Evolutionary conservation across 2,888 invertebrate genomes (phyloP).

Genomic region (Pterostichus niger): DNA sequence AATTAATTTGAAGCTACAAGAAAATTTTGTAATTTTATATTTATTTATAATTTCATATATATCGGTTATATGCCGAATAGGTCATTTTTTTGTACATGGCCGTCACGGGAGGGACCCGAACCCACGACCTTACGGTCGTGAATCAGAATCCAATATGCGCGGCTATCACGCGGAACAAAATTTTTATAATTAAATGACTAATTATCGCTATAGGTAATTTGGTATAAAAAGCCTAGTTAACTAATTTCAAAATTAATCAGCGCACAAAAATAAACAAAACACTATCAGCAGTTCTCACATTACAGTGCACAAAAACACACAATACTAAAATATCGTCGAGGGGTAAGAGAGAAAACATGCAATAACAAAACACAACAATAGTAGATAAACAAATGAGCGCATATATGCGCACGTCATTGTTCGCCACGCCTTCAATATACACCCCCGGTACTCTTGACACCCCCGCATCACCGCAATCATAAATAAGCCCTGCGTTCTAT

Average conservation of each 20-base stretch:
- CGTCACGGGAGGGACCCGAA: no score
- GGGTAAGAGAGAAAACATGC: slow-evolving; percentile 67
- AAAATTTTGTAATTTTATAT: no score
- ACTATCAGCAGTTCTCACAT: slow-evolving; percentile 60
- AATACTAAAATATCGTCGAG: slow-evolving; percentile 32
- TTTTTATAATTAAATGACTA: no score
- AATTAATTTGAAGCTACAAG: no score
- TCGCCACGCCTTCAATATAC: slow-evolving; percentile 47
- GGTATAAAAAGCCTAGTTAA: slow-evolving; percentile 19
- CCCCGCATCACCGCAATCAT: slow-evolving; percentile 17
- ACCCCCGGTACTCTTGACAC: slow-evolving; percentile 17
- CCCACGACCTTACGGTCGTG: no score
- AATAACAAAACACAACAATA: slow-evolving; percentile 69
- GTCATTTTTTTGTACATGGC: no score
- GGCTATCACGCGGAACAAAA: no score
- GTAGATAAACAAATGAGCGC: slow-evolving; percentile 71
- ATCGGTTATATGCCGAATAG: no score
- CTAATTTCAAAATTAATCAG: slow-evolving; percentile 33
- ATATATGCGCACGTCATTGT: slow-evolving; percentile 68
- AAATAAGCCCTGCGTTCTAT: slow-evolving; percentile 69
- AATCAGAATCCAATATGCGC: no score
- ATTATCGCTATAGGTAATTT: neutral
- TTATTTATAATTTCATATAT: no score
- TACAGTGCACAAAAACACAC: slow-evolving; percentile 65
- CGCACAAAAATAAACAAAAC: slow-evolving; percentile 20